phyloP scores from a whole-genome alignment of 2,797 vertebrate species.

The Trematomus bernacchii region DNA sequence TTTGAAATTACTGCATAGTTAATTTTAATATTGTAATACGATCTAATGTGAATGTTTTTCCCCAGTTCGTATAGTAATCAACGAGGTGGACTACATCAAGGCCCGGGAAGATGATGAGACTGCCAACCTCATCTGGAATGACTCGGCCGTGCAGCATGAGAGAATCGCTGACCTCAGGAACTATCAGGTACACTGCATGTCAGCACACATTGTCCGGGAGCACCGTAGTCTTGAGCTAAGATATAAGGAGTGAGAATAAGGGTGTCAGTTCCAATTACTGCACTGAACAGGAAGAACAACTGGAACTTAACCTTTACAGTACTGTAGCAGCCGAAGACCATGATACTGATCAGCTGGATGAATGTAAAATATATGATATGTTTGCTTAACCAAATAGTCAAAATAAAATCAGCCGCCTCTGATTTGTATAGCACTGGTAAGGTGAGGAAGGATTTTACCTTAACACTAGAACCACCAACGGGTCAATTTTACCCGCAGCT shows the following conservation, averaged over 20 bases:
- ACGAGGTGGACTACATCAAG: slow-evolving; percentile 93
- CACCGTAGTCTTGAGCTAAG: slow-evolving; percentile 17
- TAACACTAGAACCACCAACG: no score
- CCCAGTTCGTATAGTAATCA: slow-evolving; percentile 92
- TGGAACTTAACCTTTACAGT: slow-evolving; percentile 31
- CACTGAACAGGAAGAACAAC: slow-evolving; percentile 23
- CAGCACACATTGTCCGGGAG: slow-evolving; percentile 24
- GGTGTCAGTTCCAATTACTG: slow-evolving; percentile 20
- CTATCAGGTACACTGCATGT: slow-evolving; percentile 90
- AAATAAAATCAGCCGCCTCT: slow-evolving; percentile 20
- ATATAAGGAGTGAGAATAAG: slow-evolving; percentile 25
- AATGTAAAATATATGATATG: not conserved
- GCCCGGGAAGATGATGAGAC: slow-evolving; percentile 95
- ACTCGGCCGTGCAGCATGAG: slow-evolving; percentile 97
- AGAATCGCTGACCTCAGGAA: slow-evolving; percentile 98
- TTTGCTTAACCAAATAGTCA: slow-evolving; percentile 24
- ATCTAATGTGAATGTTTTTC: slow-evolving; percentile 45
- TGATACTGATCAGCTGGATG: slow-evolving; percentile 14
- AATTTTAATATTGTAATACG: slow-evolving; percentile 13
- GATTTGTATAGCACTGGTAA: not conserved
- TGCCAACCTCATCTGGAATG: slow-evolving; percentile 98
- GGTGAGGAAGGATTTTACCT: slow-evolving; percentile 12
- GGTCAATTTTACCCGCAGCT: no score
- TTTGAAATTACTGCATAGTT: slow-evolving; percentile 11
- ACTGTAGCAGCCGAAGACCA: slow-evolving; percentile 2